These are phyloP conservation scores for Diceros bicornis DNA, from an alignment of 2,797 vertebrate genomes.

Conservation along the genomic window DNA sequence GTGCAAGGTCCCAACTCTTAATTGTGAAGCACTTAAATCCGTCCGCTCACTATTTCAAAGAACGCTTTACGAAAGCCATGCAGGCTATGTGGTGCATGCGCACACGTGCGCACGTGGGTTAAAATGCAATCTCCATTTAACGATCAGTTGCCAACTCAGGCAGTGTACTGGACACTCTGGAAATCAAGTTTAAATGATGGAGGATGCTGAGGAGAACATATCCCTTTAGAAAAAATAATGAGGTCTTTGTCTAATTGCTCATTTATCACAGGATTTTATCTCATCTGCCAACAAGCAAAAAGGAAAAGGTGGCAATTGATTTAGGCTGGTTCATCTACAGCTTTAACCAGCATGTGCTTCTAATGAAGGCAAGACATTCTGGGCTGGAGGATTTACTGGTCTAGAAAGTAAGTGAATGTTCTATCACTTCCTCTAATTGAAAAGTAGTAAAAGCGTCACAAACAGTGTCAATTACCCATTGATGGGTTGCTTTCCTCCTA, in stretches of 20 bases:
- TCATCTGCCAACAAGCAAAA: constrained; percentile 58
- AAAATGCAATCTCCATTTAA: not conserved
- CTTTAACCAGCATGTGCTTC: constrained; percentile 75
- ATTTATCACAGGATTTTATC: constrained; percentile 79
- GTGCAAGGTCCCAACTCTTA: not conserved
- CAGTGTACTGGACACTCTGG: not conserved
- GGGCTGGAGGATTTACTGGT: constrained; percentile 78
- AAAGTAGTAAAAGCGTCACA: constrained; percentile 89
- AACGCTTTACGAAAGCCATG: not conserved
- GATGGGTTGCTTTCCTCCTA: constrained; percentile 87
- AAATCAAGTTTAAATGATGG: constrained; percentile 61
- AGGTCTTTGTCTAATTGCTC: constrained; percentile 70
- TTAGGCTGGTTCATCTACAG: constrained; percentile 25
- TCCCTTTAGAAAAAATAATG: constrained; percentile 36
- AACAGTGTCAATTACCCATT: constrained; percentile 86
- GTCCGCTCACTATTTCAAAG: not conserved
- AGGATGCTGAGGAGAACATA: not conserved
- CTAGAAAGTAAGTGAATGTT: constrained; percentile 83
- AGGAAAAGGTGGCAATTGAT: constrained; percentile 68
- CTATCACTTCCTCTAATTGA: constrained; percentile 88
- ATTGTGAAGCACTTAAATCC: constrained; percentile 16
- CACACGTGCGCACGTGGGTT: fast-evolving
- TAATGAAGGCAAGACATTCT: constrained; percentile 79
- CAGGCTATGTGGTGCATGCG: too few relatives aligned
- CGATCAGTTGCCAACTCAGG: not conserved